A percentile compares a stretch with the other conserved stretches of the same genome.
Evolutionary conservation across 2,888 invertebrate species (phyloP).

Genomic region (Hedychridium roseum): DNA sequence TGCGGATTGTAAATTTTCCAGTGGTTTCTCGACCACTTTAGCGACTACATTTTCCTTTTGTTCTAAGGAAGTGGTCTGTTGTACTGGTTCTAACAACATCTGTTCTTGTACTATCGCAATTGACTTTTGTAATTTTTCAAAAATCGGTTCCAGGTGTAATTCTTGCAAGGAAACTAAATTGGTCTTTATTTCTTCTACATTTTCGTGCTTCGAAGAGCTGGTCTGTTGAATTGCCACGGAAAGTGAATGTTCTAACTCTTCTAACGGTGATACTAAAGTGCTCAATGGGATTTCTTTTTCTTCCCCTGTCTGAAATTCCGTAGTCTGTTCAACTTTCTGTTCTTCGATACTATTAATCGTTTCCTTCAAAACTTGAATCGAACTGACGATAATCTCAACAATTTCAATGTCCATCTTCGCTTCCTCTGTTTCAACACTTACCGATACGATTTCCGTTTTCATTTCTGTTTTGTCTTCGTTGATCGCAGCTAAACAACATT

Average conservation of each 20-base stretch:
- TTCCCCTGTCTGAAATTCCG: neutral
- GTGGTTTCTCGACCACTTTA: constrained; percentile 1
- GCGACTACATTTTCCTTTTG: neutral
- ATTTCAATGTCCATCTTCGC: constrained; percentile 11
- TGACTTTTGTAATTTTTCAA: constrained; percentile 38
- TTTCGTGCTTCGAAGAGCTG: constrained; percentile 23
- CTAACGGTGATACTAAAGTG: constrained; percentile 31
- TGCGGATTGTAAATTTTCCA: constrained; percentile 7
- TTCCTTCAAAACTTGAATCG: constrained; percentile 15
- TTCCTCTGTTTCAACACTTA: neutral
- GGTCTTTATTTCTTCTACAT: constrained; percentile 17
- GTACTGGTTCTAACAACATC: constrained; percentile 17
- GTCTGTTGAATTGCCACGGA: constrained; percentile 30
- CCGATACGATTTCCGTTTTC: neutral
- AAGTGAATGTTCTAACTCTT: constrained; percentile 17
- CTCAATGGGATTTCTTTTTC: constrained; percentile 21
- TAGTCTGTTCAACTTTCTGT: neutral
- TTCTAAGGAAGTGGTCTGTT: neutral
- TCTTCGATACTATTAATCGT: neutral
- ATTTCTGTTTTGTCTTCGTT: constrained; percentile 5
- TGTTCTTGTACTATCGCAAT: constrained; percentile 34
- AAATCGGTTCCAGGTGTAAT: constrained; percentile 4
- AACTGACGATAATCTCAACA: constrained; percentile 12
- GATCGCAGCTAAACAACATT: constrained; percentile 16
- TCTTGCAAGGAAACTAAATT: neutral